phyloP scores from a whole-genome alignment of 2,113 vertebrate species.

The Antidorcas marsupialis region DNA sequence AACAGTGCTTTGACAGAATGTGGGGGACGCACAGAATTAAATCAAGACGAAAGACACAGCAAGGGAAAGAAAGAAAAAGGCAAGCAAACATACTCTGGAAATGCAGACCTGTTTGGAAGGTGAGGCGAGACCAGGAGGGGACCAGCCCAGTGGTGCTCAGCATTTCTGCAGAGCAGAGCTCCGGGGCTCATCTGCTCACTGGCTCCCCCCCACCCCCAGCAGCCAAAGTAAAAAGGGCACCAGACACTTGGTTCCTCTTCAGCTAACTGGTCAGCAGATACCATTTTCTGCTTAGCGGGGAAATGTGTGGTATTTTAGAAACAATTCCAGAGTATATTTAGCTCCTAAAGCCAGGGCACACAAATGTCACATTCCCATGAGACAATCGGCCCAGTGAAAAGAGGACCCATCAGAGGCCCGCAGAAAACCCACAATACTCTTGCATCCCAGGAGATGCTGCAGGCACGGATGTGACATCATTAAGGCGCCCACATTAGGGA shows the following conservation, averaged over 20 bases:
- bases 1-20: conserved; percentile 62
- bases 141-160: not conserved
- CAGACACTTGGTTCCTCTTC: conserved; percentile 37
- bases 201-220: not conserved
- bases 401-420: conserved; percentile 66
- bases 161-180: not conserved
- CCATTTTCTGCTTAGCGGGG: conserved; percentile 74
- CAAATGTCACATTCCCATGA: conserved; percentile 86
- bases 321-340: conserved; percentile 94
- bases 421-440: conserved; percentile 74
- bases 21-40: conserved; percentile 77
- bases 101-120: not conserved
- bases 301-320: conserved; percentile 68
- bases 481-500: conserved; percentile 69
- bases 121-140: not conserved
- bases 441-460: conserved; percentile 75
- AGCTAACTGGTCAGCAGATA: conserved; percentile 52
- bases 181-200: not conserved
- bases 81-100: conserved; percentile 90
- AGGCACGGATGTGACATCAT: conserved; percentile 84
- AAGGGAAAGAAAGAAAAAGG: conserved; percentile 66
- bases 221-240: conserved; percentile 60
- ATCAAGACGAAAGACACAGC: conserved; percentile 76
- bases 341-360: conserved; percentile 84
- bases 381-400: conserved; percentile 73